Evolutionary conservation across 2,888 invertebrate species (phyloP), one percentile per base, ranked within the genome.

Genomic region (Scotopteryx bipunctaria): DNA sequence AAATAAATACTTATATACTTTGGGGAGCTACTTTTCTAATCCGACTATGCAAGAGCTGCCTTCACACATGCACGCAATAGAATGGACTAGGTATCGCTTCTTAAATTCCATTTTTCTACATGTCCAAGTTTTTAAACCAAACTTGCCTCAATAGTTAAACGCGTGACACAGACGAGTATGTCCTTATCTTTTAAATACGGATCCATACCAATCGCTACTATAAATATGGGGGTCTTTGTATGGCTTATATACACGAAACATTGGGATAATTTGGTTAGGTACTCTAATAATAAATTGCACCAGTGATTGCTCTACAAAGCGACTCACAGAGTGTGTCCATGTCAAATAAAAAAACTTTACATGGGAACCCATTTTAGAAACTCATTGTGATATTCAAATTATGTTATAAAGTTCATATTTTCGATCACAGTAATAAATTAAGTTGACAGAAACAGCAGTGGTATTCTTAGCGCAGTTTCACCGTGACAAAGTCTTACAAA

Each of bases 391-490:
- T 48, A 53, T 1, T 33, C 17, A 33, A 46, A 37, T 38, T 27
- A 37, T 33, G 1, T 38, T 51, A 37, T 52, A 48, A 27, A 52
- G n/a, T n/a, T n/a, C 40, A 44, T 52, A 60, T 57, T 57, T 53
- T 61, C 57, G 87, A 89, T 89, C 86, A 89, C 87, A 88, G 86
- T 83, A 83, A 81, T 84, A 85, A 88, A 88, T 86, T 83, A 87
- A 81, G n/a, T n/a, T n/a, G n/a, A n/a, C n/a, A n/a, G n/a, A n/a
- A n/a, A n/a, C n/a, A n/a, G n/a, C n/a, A n/a, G n/a, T n/a, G n/a
- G n/a, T n/a, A n/a, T n/a, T n/a, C n/a, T n/a, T n/a, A n/a, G n/a
- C n/a, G n/a, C n/a, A n/a, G n/a, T n/a, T n/a, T n/a, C n/a, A n/a
- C n/a, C n/a, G n/a, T n/a, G n/a, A n/a, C n/a, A n/a, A n/a, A n/a